Evolutionary conservation across 2,888 invertebrate species (phyloP), one percentile per base, ranked within the genome.

Genomic region (Meteorus cinctellus): DNA sequence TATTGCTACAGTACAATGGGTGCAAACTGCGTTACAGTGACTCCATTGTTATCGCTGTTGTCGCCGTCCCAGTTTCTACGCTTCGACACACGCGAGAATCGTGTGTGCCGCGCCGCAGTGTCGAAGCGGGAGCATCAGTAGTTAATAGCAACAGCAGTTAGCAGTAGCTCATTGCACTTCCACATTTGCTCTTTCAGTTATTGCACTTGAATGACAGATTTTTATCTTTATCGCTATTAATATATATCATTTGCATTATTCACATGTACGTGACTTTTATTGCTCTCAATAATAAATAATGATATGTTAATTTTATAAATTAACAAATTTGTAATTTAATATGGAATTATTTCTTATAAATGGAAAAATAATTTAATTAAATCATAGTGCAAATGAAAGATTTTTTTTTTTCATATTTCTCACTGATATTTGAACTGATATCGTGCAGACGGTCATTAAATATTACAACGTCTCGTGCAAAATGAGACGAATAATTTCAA

Each of bases 11-110:
- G 77, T 77, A 80, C 76, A 80, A 80, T 80, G 76, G 79, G 80
- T 76, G 77, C 79, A 78, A 80, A 81, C 81, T 79, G 80, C 78
- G 79, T 83, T 82, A 84, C 82, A 82, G 82, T 85, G 82, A 82
- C 84, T 86, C 82, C 85, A 84, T 83, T 85, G 87, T 86, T 86
- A 86, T 86, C 86, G 86, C 83, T 82, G 80, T 85, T 83, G 85
- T 84, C 83, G 86, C 82, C 87, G 86, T 87, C 85, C 86, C 85
- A 86, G 87, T 86, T 86, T 86, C 86, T 85, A 82, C 85, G 87
- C 82, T 85, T 82, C 82, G 83, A 82, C 84, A 85, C 84, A 83
- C 85, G 82, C 82, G 77, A 79, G 78, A 80, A 19, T 55, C 55
- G 19, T 19, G 55, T 55, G 55, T 19, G 8, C 10, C 10, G 19